Conservation (phyloP, 2,113 vertebrate genomes). For the Lycaon pictus region DNA sequence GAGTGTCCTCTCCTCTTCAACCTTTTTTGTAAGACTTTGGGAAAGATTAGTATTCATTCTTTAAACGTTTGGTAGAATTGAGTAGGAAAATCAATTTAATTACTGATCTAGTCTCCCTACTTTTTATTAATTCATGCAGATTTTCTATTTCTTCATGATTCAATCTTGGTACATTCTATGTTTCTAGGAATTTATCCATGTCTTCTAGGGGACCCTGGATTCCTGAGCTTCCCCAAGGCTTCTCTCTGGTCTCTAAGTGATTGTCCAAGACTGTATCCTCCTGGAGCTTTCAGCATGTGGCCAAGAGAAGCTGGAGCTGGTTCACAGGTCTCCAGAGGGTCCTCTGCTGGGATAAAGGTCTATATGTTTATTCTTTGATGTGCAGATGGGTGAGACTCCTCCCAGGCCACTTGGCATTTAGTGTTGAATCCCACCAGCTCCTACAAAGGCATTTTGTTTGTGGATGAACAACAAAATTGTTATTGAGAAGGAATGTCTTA, state of each 20-base stretch:
- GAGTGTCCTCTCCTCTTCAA: neutral
- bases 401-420: neutral
- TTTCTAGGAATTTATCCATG: constrained; percentile 9
- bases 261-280: neutral
- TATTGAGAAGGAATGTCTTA: neutral
- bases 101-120: neutral
- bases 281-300: neutral
- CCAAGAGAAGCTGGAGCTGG: neutral
- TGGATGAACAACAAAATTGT: neutral
- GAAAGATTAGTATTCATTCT: neutral
- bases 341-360: neutral
- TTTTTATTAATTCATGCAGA: neutral
- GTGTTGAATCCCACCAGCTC: neutral
- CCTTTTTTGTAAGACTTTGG: neutral
- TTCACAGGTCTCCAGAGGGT: neutral
- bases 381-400: neutral
- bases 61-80: neutral
- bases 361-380: neutral
- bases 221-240: neutral
- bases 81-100: neutral
- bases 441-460: neutral
- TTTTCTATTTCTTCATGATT: neutral
- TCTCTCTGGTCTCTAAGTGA: neutral
- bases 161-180: neutral
- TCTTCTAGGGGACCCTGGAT: neutral